Evolutionary conservation across 2,888 invertebrate species (phyloP), one percentile per base, ranked within the genome.

Genomic region (Therioaphis trifolii): DNA sequence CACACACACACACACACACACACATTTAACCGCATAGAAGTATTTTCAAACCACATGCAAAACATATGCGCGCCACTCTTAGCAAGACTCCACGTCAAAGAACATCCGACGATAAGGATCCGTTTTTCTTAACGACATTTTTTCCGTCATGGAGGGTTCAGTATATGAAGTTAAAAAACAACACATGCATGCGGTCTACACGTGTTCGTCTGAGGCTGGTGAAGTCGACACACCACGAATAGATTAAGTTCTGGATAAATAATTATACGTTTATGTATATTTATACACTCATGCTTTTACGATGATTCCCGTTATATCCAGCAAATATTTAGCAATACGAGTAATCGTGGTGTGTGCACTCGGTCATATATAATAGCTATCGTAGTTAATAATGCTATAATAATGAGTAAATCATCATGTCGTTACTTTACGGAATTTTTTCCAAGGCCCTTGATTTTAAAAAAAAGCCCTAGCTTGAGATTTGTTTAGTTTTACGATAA

Each of bases 101-200:
- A 49, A 3, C 86, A 91, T 55, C 52, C 5, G 66, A 66, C 52
- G 35, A 3, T 40, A 68, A 24, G 49, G 68, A 78, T 68, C 27
- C 4, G 24, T 55, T 68, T 68, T 78, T 55, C 46, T 7, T 63
- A 76, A 63, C 29, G 61, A 2, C n/a, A n/a, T 78, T 77, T 75
- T 75, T 27, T 75, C 7, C 43, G 11, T 46, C n/a, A n/a, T 5
- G 27, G 14, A 7, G 29, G 52, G 40, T 78, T 78, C 52, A 24
- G 68, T 14, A 46, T 15, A 12, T 12, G 14, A 14, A 27, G n/a
- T 24, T 58, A 46, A 46, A 76, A 75, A 71, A 58, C 49, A 55
- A 55, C n/a, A 91, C 18, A 14, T n/a, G 24, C 66, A 78, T 78
- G 24, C 77, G 49, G 66, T 11, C 12, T 40, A 68, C 78, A 78